Evolutionary conservation across 2,888 invertebrate genomes (phyloP).

Genomic region (Xanthorhoe designata): DNA sequence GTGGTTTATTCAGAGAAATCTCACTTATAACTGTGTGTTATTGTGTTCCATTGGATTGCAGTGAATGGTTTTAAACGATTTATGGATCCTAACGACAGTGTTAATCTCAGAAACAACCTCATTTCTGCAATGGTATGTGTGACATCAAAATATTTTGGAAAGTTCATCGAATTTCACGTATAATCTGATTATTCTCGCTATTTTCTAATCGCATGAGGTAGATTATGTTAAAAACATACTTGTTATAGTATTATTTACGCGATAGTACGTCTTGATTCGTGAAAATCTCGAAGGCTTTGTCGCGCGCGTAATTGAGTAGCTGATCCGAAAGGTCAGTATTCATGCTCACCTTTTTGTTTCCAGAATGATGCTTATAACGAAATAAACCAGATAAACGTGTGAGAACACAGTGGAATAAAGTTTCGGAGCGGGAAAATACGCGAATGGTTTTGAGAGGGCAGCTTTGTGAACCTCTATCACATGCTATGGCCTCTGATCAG

Average conservation of each 20-base stretch:
- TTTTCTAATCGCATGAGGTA: conserved; percentile 44
- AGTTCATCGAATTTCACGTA: conserved; percentile 68
- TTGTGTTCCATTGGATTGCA: conserved; percentile 69
- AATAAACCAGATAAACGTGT: conserved; percentile 49
- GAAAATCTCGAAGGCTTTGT: conserved; percentile 73
- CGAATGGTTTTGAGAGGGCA: conserved; percentile 88
- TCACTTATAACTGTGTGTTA: conserved; percentile 67
- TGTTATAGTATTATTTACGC: conserved; percentile 30
- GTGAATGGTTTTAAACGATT: conserved; percentile 64
- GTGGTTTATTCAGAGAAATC: conserved; percentile 62
- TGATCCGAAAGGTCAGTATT: conserved; percentile 83
- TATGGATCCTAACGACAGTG: conserved; percentile 67
- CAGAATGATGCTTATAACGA: conserved; percentile 63
- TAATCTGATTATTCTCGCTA: conserved; percentile 44
- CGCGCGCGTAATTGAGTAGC: conserved; percentile 85
- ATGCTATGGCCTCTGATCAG: conserved; percentile 91
- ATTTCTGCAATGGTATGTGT: conserved; percentile 80
- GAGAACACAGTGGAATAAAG: conserved; percentile 37
- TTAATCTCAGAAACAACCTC: conserved; percentile 72
- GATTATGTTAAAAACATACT: conserved; percentile 35
- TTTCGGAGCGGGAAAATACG: conserved; percentile 39
- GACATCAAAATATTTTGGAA: conserved; percentile 87
- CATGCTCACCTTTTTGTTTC: conserved; percentile 74
- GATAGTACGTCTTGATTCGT: conserved; percentile 38
- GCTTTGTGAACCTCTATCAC: conserved; percentile 81